Evolutionary conservation across 1,140 invertebrate species (phyloP).

Genomic region (Pemphigus obesinymphae): DNA sequence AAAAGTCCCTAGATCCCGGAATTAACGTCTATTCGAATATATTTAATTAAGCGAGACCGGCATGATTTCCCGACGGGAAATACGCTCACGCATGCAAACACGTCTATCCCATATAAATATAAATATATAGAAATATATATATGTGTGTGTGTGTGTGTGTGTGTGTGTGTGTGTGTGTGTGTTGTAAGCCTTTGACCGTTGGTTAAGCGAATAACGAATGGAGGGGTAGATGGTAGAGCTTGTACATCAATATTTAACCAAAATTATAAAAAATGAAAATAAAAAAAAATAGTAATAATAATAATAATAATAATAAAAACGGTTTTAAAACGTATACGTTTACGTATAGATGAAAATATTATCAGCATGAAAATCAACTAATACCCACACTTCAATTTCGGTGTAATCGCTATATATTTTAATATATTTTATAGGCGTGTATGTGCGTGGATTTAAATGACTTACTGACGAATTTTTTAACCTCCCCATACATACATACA

Average conservation of each 20-base stretch:
- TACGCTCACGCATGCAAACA: not conserved
- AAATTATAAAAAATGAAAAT: not conserved
- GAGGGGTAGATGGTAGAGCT: not conserved
- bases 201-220: not conserved
- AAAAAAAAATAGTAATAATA: not conserved
- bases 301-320: not conserved
- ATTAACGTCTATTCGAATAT: conserved; percentile 24
- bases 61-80: conserved; percentile 17
- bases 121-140: not conserved
- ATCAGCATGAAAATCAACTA: not conserved
- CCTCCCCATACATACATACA: not conserved
- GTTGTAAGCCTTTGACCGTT: not conserved
- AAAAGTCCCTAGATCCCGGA: conserved; percentile 1
- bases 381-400: not conserved
- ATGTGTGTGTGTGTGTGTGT: not conserved
- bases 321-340: not conserved
- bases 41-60: conserved; percentile 35
- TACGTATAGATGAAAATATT: not conserved
- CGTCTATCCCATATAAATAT: not conserved
- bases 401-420: not conserved
- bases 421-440: not conserved
- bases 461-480: not conserved
- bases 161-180: not conserved
- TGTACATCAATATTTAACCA: conserved; percentile 17
- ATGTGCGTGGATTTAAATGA: not conserved